These are phyloP conservation scores for Hermaeophaga mercurialis DNA, from an alignment of 2,888 invertebrate species.

Conservation along the genomic window DNA sequence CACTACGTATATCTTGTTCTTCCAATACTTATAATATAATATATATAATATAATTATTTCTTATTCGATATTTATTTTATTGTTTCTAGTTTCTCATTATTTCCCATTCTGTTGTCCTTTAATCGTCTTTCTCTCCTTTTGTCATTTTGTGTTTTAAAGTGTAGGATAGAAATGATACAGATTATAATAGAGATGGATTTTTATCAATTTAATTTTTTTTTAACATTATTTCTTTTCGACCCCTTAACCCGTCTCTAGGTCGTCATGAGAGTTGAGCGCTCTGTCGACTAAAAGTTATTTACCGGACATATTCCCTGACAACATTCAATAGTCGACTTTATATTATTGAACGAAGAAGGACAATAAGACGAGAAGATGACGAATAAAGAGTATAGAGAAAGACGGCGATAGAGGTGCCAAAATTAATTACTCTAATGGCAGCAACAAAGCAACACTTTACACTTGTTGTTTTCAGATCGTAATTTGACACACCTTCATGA, in stretches of 20 bases:
- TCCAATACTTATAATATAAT: no score
- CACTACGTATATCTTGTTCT: no score
- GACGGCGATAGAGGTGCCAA: constrained; percentile 23
- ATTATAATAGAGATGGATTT: no score
- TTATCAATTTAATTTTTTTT: no score
- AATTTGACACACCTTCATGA: constrained; percentile 24
- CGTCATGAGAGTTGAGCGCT: constrained; percentile 23
- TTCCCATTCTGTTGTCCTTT: no score
- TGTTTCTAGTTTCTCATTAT: no score
- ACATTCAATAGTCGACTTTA: constrained; percentile 35
- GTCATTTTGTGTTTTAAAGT: no score
- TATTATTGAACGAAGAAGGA: constrained; percentile 26
- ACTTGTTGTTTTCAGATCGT: constrained; percentile 31
- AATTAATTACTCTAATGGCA: constrained; percentile 38
- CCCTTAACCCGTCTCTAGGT: constrained; percentile 2
- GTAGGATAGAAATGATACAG: no score
- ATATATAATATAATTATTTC: no score
- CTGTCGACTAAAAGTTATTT: constrained; percentile 25
- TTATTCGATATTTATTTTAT: no score
- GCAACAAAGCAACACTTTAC: constrained; percentile 33
- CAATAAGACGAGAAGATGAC: constrained; percentile 10
- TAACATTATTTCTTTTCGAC: no score
- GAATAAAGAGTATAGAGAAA: constrained; percentile 3
- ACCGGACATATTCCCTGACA: constrained; percentile 18
- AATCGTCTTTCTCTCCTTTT: no score